Conservation (phyloP, 2,888 invertebrate genomes). For the Aporophyla nigra region DNA sequence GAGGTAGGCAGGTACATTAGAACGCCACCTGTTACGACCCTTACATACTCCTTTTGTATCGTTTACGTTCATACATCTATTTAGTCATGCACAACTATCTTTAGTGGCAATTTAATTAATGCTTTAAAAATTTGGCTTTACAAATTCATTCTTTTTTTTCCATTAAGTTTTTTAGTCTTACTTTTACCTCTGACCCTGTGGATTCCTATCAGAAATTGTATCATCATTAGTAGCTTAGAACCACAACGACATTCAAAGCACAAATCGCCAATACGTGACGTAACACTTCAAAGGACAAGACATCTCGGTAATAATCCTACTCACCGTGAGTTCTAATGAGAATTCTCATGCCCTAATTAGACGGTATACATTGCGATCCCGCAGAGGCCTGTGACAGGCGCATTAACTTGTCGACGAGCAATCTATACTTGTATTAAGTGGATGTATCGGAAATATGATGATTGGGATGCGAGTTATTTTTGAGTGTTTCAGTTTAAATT, state of each 20-base stretch:
- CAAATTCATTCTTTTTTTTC: too few relatives aligned
- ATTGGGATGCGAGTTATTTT: not conserved
- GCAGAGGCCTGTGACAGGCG: constrained; percentile 67
- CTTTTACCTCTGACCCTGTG: not conserved
- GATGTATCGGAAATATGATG: constrained; percentile 21
- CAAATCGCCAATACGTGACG: constrained; percentile 6
- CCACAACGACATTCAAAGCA: constrained; percentile 8
- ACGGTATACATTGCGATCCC: constrained; percentile 64
- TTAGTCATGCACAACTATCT: not conserved
- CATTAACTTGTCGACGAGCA: constrained; percentile 75
- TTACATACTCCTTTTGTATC: too few relatives aligned
- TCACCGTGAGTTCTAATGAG: constrained; percentile 67
- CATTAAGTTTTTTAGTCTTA: not conserved
- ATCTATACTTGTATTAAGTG: constrained; percentile 40
- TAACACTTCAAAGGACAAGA: constrained; percentile 23
- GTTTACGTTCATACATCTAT: too few relatives aligned
- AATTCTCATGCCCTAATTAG: constrained; percentile 71
- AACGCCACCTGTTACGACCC: too few relatives aligned
- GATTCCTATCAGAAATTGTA: not conserved
- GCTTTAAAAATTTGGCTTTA: not conserved
- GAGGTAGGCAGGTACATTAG: too few relatives aligned
- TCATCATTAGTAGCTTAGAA: not conserved
- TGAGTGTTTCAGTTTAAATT: constrained; percentile 10
- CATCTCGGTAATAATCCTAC: constrained; percentile 34
- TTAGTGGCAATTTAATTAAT: not conserved